Conservation (phyloP, 2,113 vertebrate species). For the Chaenogobius annularis region DNA sequence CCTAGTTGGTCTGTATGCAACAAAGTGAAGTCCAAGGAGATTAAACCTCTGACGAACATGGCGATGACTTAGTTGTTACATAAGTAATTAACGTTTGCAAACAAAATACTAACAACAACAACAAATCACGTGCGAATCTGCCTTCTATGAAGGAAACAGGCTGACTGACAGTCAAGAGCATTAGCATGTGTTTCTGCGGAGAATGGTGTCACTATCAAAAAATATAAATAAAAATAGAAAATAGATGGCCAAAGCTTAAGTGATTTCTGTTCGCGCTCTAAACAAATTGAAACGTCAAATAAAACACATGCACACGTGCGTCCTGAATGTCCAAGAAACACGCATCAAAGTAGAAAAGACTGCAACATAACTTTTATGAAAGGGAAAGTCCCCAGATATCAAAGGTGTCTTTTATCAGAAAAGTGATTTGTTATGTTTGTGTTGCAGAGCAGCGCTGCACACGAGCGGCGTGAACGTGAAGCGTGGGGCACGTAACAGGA, state of each 20-base stretch:
- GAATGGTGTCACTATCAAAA: background rate
- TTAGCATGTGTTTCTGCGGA: conserved; percentile 16
- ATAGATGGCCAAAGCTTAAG: no score
- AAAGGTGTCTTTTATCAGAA: conserved; percentile 23
- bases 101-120: conserved; percentile 3
- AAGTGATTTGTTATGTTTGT: conserved; percentile 19
- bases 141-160: conserved; percentile 13
- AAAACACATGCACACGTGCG: background rate
- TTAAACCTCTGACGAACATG: conserved; percentile 36
- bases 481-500: conserved; percentile 21
- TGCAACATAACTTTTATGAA: background rate
- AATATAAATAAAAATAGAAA: background rate
- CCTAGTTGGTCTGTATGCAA: conserved; percentile 52
- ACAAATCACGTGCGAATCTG: conserved; percentile 13
- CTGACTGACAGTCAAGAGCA: conserved; percentile 7
- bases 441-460: conserved; percentile 16
- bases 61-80: conserved; percentile 26
- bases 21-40: conserved; percentile 48
- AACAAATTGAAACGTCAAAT: background rate
- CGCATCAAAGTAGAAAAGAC: background rate
- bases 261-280: background rate
- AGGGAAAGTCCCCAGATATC: conserved; percentile 12
- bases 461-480: conserved; percentile 25
- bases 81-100: conserved; percentile 22
- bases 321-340: background rate